Base-by-base conservation (phyloP, 2,797 vertebrate genomes). In the Limnodromus scolopaceus region DNA sequence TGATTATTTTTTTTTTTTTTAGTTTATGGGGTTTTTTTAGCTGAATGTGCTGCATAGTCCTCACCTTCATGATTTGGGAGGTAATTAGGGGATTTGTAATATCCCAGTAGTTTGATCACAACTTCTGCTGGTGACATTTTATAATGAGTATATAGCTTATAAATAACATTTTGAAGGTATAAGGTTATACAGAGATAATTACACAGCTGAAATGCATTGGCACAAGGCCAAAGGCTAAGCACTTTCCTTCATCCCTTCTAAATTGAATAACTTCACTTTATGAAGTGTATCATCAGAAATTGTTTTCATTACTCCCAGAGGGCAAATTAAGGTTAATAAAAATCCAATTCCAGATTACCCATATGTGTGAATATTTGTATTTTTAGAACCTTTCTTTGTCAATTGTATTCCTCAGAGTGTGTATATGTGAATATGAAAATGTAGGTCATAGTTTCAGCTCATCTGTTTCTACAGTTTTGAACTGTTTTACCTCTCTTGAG, bases 311-410 rank as follows among this genome's bases (percentile, higher is more conserved):
- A 76, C 25, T 89, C 86, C n/a, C 63, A 82, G 80, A 92, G 92
- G 86, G 70, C 80, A 94, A 92, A 69, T 92, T 87, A 89, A 94
- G 86, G 90, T 96, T 95, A 93, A 96, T 95, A 94, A 94, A 96
- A 97, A 92, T 91, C 70, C 46, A 79, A 38, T 96, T 88, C 8
- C 7, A 55, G 27, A 76, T 79, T 82, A 58, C 46, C 49, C 43
- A 10, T 76, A 58, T 82, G 34, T 84, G 36, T 84, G 58, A 94
- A 84, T 89, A 81, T 91, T 95, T 87, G 77, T 92, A 54, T 94
- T 91, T 94, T 89, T 86, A 88, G 80, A 89, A 60, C 70, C 57
- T 90, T 60, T 51, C 58, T 80, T 72, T 71, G 36, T 66, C 66
- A 86, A 25, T 90, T 61, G 16, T 19, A 15, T 90, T 91, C 36